A percentile compares a stretch with the other conserved stretches of the same genome.
phyloP scores from a whole-genome alignment of 2,797 vertebrate species.

The Podarcis lilfordi region DNA sequence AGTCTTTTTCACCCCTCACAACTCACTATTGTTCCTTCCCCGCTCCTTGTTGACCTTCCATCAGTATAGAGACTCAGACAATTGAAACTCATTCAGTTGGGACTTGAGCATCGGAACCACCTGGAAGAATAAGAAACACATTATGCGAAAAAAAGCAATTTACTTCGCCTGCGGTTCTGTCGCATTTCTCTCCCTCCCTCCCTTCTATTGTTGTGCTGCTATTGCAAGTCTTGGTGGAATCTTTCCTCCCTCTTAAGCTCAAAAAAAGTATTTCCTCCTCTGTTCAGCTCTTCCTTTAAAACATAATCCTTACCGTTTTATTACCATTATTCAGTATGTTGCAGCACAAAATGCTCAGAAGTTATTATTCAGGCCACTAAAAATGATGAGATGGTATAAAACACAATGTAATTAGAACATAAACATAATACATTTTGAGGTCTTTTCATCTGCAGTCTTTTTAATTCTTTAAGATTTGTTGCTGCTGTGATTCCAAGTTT shows the following conservation, averaged over 20 bases:
- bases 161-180: slow-evolving; percentile 15
- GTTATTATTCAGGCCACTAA: slow-evolving; percentile 12
- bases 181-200: background rate
- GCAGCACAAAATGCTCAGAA: slow-evolving; percentile 18
- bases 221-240: slow-evolving; percentile 4
- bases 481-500: background rate
- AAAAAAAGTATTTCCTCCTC: background rate
- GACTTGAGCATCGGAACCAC: background rate
- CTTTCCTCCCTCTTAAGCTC: background rate
- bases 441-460: background rate
- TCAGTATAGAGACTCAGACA: background rate
- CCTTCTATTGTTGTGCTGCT: slow-evolving; percentile 9
- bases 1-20: too few relatives aligned
- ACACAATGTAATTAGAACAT: slow-evolving; percentile 28
- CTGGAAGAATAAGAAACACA: slow-evolving; percentile 28
- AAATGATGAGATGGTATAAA: slow-evolving; percentile 25
- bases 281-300: background rate
- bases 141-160: slow-evolving; percentile 34
- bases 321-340: background rate
- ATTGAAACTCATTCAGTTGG: slow-evolving; percentile 20
- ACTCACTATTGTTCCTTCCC: background rate
- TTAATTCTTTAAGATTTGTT: background rate
- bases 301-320: slow-evolving; percentile 10
- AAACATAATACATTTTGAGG: slow-evolving; percentile 8
- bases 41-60: slow-evolving; percentile 27